Evolutionary conservation across 2,888 invertebrate genomes (phyloP).

Genomic region (Erebia epiphron): DNA sequence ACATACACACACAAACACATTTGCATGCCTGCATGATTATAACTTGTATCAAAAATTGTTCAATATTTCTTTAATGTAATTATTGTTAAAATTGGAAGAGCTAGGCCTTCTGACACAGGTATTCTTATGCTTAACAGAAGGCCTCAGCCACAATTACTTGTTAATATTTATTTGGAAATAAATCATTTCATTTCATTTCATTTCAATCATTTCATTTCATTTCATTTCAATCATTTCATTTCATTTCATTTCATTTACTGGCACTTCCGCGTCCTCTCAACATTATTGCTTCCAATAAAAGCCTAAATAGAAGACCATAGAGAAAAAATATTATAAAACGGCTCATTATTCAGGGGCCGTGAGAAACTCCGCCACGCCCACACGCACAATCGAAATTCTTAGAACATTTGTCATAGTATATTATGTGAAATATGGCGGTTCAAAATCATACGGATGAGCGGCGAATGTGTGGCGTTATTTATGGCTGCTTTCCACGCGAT

Average conservation of each 20-base stretch:
- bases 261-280: not conserved
- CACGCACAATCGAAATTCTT: conserved; percentile 43
- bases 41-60: too few relatives aligned
- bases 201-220: too few relatives aligned
- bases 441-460: conserved; percentile 33
- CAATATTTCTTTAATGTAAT: too few relatives aligned
- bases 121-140: too few relatives aligned
- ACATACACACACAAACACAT: too few relatives aligned
- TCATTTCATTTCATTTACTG: not conserved
- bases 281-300: not conserved
- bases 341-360: conserved; percentile 46
- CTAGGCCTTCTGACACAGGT: too few relatives aligned
- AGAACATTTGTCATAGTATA: conserved; percentile 44
- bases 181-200: too few relatives aligned
- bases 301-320: conserved; percentile 22
- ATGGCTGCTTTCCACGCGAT: conserved; percentile 34
- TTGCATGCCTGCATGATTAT: too few relatives aligned
- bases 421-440: conserved; percentile 36
- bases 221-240: too few relatives aligned
- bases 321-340: conserved; percentile 37
- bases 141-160: too few relatives aligned
- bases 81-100: too few relatives aligned
- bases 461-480: conserved; percentile 34
- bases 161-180: too few relatives aligned
- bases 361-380: conserved; percentile 44